phyloP scores from a whole-genome alignment of 2,113 vertebrate species.

The Crotalus helleri region DNA sequence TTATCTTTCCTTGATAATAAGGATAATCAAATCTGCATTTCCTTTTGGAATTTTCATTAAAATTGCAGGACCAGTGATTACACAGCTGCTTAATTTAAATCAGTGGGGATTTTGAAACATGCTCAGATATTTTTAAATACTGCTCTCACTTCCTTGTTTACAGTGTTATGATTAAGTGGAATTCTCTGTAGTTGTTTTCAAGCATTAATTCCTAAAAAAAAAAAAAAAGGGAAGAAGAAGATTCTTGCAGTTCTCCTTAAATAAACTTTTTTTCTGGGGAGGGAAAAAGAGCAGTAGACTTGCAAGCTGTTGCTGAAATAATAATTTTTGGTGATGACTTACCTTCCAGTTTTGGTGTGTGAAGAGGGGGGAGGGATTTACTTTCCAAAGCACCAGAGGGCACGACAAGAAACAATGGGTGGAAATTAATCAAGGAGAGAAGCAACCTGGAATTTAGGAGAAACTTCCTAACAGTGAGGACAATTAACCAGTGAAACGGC shows the following conservation, averaged over 20 bases:
- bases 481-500: too few relatives aligned
- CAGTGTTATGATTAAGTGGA: constrained; percentile 58
- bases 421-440: too few relatives aligned
- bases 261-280: neutral
- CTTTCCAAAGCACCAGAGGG: too few relatives aligned
- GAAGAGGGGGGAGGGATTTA: too few relatives aligned
- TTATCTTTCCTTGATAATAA: constrained; percentile 62
- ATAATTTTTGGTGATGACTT: constrained; percentile 1
- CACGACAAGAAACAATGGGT: too few relatives aligned
- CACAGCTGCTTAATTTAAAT: constrained; percentile 68
- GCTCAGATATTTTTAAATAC: constrained; percentile 65
- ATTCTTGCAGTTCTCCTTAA: constrained; percentile 26
- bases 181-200: constrained; percentile 46
- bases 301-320: constrained; percentile 24
- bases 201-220: constrained; percentile 41
- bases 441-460: too few relatives aligned
- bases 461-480: too few relatives aligned
- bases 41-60: constrained; percentile 67
- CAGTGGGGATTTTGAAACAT: constrained; percentile 61
- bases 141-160: constrained; percentile 65
- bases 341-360: constrained; percentile 25
- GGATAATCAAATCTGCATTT: constrained; percentile 63
- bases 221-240: constrained; percentile 15
- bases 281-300: neutral
- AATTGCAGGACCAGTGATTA: constrained; percentile 66